Evolutionary conservation across 2,113 vertebrate species (phyloP).

Genomic region (Tragelaphus strepsiceros): DNA sequence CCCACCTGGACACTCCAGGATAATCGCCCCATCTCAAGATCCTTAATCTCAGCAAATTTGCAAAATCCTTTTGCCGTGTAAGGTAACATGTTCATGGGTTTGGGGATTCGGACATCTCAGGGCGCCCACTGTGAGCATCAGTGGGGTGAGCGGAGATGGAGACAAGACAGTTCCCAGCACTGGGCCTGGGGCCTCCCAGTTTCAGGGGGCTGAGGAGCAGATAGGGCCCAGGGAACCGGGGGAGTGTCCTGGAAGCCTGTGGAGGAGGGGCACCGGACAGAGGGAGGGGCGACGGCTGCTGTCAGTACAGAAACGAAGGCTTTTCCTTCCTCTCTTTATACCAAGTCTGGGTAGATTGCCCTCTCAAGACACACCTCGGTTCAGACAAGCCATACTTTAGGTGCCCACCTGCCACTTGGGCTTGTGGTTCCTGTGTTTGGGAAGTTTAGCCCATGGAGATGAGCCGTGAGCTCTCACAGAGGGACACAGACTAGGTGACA

Average conservation of each 20-base stretch:
- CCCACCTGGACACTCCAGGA: not conserved
- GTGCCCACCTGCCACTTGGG: not conserved
- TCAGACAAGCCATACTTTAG: not conserved
- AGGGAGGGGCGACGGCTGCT: not conserved
- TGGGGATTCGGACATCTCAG: not conserved
- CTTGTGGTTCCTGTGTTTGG: not conserved
- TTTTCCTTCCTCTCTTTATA: not conserved
- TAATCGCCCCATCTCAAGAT: not conserved
- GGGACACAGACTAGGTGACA: not conserved
- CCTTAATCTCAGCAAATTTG: not conserved
- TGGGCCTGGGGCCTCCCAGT: not conserved
- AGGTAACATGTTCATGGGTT: not conserved
- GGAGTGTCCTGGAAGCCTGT: not conserved
- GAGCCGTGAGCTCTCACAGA: not conserved
- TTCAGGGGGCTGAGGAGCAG: not conserved
- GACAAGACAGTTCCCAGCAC: not conserved
- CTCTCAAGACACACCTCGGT: accelerated
- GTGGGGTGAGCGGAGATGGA: not conserved
- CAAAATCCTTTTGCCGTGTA: accelerated
- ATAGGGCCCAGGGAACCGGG: not conserved
- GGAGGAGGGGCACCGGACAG: not conserved
- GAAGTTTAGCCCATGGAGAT: not conserved
- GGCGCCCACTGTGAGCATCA: not conserved
- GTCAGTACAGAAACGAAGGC: not conserved
- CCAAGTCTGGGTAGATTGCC: not conserved